Evolutionary conservation across 2,888 invertebrate genomes (phyloP), one percentile per base, ranked within the genome.

Genomic region (Papilio demoleus): DNA sequence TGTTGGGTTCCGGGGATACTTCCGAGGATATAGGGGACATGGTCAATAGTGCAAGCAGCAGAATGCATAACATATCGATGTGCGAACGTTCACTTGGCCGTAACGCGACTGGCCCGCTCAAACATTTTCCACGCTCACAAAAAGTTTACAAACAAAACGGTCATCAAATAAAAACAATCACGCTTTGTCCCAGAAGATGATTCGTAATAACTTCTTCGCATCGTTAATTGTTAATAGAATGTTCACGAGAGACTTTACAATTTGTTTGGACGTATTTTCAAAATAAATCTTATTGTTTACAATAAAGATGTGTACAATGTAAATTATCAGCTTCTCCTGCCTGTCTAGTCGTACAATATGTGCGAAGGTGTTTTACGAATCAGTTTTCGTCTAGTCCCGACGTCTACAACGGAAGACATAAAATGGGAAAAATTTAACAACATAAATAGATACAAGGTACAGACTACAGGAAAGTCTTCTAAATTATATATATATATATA

Each of bases 131-230:
- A 62, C 67, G 65, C 71, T 65, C 60, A 60, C 68, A 67, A 38
- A 31, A 71, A 80, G 85, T 87, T 88, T 86, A 87, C 80, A 83
- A 82, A 80, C 76, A 71, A 56, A 67, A n/a, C 60, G 62, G 63
- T 65, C 71, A 71, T 71, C 75, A 81, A 86, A 87, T 75, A 85
- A 85, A 84, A 86, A 86, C 80, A 86, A 68, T 60, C 17, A 83
- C 83, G 72, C 77, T 79, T 65, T 65, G 71, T 79, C 73, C 72
- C 36, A 71, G 65, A 72, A 74, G 66, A 74, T 82, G 81, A 82
- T 74, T 83, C 81, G 76, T 73, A 77, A 70, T 75, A 75, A 74
- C 76, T 76, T 79, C 76, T 76, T 74, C 66, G 66, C 63, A 47
- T 75, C 82, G 81, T 81, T 81, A 79, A 78, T 70, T 77, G 68